A percentile compares a stretch with the other conserved stretches of the same genome.
Conservation (phyloP, 2,797 vertebrate species). For the Stomatorhinus walkeri region DNA sequence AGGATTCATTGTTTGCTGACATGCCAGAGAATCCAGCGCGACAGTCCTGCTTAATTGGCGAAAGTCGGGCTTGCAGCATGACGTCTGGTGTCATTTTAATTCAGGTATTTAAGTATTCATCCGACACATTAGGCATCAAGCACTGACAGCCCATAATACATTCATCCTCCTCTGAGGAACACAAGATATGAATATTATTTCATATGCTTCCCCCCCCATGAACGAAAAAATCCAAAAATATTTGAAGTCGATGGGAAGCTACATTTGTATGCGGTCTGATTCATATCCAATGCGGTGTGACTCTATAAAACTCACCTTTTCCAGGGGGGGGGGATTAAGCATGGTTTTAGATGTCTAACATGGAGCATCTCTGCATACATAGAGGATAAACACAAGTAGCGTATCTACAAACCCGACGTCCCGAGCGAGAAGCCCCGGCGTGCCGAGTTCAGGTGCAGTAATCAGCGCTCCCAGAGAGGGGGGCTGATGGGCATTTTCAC, state of each 20-base stretch:
- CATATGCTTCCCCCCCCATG: not conserved
- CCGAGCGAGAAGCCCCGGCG: not conserved
- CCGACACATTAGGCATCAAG: not conserved
- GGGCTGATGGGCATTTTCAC: constrained; percentile 44
- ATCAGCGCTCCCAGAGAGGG: constrained; percentile 39
- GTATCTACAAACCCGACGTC: not conserved
- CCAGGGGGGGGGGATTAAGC: not conserved
- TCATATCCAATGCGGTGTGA: not conserved
- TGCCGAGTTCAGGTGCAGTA: constrained; percentile 38
- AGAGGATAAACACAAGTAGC: not conserved
- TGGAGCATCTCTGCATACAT: not conserved
- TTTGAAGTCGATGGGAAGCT: not conserved
- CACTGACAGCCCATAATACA: constrained; percentile 20
- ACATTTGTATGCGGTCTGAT: not conserved
- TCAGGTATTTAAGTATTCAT: constrained; percentile 41
- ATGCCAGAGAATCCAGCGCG: constrained; percentile 52
- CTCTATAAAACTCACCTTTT: not conserved
- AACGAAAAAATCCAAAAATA: not conserved
- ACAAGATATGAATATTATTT: constrained; percentile 18
- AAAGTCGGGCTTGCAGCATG: constrained; percentile 33
- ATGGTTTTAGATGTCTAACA: not conserved
- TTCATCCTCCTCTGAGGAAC: constrained; percentile 20
- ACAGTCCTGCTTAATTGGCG: constrained; percentile 43
- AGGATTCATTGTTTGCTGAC: constrained; percentile 55
- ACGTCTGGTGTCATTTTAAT: constrained; percentile 40